Conservation (phyloP, 2,113 vertebrate species). For the Suricata suricatta region DNA sequence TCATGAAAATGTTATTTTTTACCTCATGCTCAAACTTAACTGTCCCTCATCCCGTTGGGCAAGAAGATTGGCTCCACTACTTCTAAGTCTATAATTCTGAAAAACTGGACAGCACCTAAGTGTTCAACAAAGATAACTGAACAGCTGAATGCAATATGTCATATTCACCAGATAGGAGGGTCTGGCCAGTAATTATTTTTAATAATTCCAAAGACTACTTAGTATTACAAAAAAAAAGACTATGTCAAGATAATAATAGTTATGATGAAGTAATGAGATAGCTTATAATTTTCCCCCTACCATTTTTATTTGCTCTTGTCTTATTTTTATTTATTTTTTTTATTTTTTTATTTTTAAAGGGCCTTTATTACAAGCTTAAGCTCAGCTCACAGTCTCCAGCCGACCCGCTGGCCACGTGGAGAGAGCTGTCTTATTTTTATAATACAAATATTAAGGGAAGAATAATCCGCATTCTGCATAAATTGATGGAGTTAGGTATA, state of each 20-base stretch:
- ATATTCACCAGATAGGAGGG: not conserved
- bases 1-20: not conserved
- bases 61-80: not conserved
- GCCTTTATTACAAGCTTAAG: too few relatives aligned
- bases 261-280: not conserved
- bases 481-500: not conserved
- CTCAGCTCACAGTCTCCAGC: too few relatives aligned
- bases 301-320: not conserved
- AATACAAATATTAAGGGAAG: constrained; percentile 6
- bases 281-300: not conserved
- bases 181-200: not conserved
- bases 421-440: not conserved
- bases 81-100: not conserved
- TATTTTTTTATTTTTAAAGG: too few relatives aligned
- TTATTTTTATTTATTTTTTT: not conserved
- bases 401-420: too few relatives aligned
- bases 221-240: not conserved
- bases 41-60: not conserved
- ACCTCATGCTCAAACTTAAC: not conserved
- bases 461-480: not conserved
- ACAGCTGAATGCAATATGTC: not conserved
- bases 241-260: not conserved
- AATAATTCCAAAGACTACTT: not conserved
- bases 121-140: not conserved
- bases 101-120: not conserved